Conservation (phyloP, 2,113 vertebrate genomes). For the Gymnogyps californianus region DNA sequence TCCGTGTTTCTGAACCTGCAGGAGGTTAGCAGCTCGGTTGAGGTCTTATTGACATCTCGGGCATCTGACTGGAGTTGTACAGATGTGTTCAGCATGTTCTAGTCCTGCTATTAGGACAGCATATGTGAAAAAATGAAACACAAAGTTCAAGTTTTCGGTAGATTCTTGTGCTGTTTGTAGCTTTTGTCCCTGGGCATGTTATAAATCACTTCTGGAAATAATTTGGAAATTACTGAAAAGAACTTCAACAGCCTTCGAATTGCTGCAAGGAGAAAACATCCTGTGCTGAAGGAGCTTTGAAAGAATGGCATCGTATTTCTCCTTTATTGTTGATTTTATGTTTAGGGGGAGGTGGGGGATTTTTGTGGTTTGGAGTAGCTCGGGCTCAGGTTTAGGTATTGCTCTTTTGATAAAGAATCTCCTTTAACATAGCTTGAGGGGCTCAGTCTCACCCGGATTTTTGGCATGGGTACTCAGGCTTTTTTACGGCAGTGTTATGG, state of each 20-base stretch:
- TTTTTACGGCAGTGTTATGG: neutral
- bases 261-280: neutral
- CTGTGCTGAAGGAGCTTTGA: neutral
- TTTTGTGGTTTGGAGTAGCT: neutral
- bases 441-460: neutral
- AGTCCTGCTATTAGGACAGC: neutral
- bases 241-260: neutral
- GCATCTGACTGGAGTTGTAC: no score
- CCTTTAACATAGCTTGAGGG: neutral
- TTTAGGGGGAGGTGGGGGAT: neutral
- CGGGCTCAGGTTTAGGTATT: neutral
- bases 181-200: neutral
- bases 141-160: neutral
- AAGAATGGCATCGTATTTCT: neutral
- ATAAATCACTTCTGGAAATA: neutral
- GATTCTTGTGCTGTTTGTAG: neutral
- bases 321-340: neutral
- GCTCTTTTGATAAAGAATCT: neutral
- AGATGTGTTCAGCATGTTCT: neutral
- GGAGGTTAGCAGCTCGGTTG: neutral
- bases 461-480: neutral
- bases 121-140: neutral
- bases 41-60: neutral
- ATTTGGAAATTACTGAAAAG: neutral
- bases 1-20: neutral